A percentile compares a stretch with the other conserved stretches of the same genome.
Conservation (phyloP, 1,140 invertebrate species). For the Samia ricini region DNA sequence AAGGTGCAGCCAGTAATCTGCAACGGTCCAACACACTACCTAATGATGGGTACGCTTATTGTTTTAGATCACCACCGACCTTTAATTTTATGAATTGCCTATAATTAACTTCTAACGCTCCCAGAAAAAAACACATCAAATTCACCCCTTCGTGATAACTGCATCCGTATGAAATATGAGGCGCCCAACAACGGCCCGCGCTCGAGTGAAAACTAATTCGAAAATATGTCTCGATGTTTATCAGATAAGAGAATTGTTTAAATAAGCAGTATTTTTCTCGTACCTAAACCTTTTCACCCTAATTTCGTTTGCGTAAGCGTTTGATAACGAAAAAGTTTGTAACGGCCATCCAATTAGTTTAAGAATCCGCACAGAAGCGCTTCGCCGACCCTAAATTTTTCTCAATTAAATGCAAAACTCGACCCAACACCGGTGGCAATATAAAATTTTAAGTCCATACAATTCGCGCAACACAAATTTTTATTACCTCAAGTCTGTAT, state of each 20-base stretch:
- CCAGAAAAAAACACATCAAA: conserved; percentile 54
- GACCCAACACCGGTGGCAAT: conserved; percentile 54
- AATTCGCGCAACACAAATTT: conserved; percentile 77
- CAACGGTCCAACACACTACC: conserved; percentile 29
- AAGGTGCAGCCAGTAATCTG: conserved; percentile 47
- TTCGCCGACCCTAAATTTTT: conserved; percentile 73
- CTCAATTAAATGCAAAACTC: conserved; percentile 76
- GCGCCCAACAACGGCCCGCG: conserved; percentile 36
- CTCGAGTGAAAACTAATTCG: conserved; percentile 11
- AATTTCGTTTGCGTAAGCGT: conserved; percentile 53
- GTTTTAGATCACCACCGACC: conserved; percentile 72
- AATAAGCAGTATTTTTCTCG: conserved; percentile 3
- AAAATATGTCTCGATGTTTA: conserved; percentile 24
- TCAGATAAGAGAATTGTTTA: conserved; percentile 13
- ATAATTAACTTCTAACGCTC: conserved; percentile 54
- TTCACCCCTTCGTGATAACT: conserved; percentile 58
- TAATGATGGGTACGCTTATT: conserved; percentile 70
- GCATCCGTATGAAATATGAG: conserved; percentile 51
- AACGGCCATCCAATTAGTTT: conserved; percentile 73
- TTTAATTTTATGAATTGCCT: conserved; percentile 65
- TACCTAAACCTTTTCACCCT: conserved; percentile 25
- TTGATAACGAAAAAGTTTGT: conserved; percentile 67
- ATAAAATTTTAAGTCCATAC: conserved; percentile 75
- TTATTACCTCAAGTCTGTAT: conserved; percentile 71
- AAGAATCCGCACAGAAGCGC: conserved; percentile 73